Evolutionary conservation across 2,797 vertebrate genomes (phyloP).

Genomic region (Hephaestus fuliginosus): DNA sequence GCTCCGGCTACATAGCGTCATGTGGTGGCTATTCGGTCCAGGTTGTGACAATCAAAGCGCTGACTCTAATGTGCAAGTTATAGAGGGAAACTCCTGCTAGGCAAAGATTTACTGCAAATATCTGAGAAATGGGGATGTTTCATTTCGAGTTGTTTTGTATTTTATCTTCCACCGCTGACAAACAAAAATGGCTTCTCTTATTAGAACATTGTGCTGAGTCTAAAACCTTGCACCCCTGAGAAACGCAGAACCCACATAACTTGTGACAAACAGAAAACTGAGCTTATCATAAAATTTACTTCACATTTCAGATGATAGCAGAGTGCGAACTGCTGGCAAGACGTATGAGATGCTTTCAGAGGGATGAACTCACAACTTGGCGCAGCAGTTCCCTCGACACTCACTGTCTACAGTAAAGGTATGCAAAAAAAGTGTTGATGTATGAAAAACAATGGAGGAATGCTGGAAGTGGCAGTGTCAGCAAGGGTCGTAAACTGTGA

Average conservation of each 20-base stretch:
- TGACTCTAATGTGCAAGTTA: conserved; percentile 33
- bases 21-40: conserved; percentile 52
- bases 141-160: conserved; percentile 37
- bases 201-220: conserved; percentile 47
- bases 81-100: conserved; percentile 43
- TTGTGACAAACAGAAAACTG: conserved; percentile 59
- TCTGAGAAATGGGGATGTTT: conserved; percentile 40
- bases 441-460: conserved; percentile 76
- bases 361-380: conserved; percentile 67
- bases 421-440: conserved; percentile 71
- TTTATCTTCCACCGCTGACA: conserved; percentile 53
- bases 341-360: conserved; percentile 58
- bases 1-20: conserved; percentile 36
- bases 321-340: conserved; percentile 41
- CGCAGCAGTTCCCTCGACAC: conserved; percentile 30
- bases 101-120: conserved; percentile 44
- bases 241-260: conserved; percentile 48
- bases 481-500: conserved; percentile 67
- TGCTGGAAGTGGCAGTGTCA: conserved; percentile 75
- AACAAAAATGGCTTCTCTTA: conserved; percentile 45
- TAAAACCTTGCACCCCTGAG: conserved; percentile 37
- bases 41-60: conserved; percentile 51
- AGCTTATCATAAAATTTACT: conserved; percentile 58
- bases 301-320: conserved; percentile 53
- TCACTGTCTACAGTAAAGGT: conserved; percentile 57